These are phyloP conservation scores for Ictalurus furcatus DNA, from an alignment of 2,113 vertebrate species.

Conservation along the genomic window DNA sequence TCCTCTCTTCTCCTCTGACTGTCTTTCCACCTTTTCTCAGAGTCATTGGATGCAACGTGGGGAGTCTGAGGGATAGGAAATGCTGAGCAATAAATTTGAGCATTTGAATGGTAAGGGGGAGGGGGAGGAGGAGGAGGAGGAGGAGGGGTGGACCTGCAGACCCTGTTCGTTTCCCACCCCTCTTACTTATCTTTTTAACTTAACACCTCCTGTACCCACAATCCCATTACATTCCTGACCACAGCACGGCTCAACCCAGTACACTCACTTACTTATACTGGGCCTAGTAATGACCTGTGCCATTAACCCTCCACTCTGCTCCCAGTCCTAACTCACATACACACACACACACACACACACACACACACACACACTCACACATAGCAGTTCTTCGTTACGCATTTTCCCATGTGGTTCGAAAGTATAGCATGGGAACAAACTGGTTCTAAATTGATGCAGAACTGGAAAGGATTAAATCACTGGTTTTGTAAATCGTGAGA, in stretches of 20 bases:
- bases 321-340: conserved; percentile 46
- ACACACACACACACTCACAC: conserved; percentile 40
- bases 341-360: conserved; percentile 40
- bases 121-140: conserved; percentile 13
- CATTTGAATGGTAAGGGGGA: conserved; percentile 65
- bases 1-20: conserved; percentile 56
- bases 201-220: conserved; percentile 39
- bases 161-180: conserved; percentile 72
- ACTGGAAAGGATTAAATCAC: neutral
- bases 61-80: conserved; percentile 77
- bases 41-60: conserved; percentile 72
- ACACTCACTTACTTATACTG: conserved; percentile 61
- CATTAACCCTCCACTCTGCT: conserved; percentile 67
- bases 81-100: conserved; percentile 77
- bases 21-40: conserved; percentile 58
- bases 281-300: conserved; percentile 60
- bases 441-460: neutral
- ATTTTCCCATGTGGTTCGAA: conserved; percentile 14
- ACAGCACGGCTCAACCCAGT: conserved; percentile 54
- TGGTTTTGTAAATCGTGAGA: neutral
- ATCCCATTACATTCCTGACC: conserved; percentile 61
- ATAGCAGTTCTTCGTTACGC: conserved; percentile 54
- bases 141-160: conserved; percentile 52
- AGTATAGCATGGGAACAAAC: conserved; percentile 36
- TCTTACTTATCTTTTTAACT: conserved; percentile 66